These are phyloP conservation scores for Cepaea nemoralis DNA, from an alignment of 1,140 invertebrate genomes.

Conservation along the genomic window DNA sequence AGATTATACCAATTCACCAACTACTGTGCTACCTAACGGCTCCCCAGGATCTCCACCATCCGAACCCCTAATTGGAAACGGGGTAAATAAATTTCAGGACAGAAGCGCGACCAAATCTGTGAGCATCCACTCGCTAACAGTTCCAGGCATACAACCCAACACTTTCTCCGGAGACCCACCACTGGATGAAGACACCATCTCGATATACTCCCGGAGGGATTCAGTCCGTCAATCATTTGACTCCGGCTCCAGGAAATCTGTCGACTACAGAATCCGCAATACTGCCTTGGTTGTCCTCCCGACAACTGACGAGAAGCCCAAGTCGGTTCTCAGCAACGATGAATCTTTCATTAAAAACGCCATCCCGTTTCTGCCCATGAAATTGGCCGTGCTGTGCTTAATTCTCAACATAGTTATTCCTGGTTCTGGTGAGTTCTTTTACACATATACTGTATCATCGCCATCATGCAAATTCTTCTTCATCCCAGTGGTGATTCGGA, in stretches of 20 bases:
- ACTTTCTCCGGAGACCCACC: not conserved
- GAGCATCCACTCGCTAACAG: slow-evolving; percentile 42
- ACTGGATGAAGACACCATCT: slow-evolving; percentile 41
- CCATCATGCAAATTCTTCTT: no score
- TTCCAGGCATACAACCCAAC: slow-evolving; percentile 5
- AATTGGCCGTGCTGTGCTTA: slow-evolving; percentile 87
- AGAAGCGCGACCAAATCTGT: slow-evolving; percentile 37
- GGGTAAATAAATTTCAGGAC: not conserved
- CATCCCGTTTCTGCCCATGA: slow-evolving; percentile 88
- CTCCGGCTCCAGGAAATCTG: slow-evolving; percentile 46
- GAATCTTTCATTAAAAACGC: slow-evolving; percentile 87
- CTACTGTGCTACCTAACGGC: not conserved
- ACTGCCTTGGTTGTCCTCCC: slow-evolving; percentile 29
- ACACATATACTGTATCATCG: no score
- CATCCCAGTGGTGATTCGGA: no score
- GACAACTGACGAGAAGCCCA: slow-evolving; percentile 53
- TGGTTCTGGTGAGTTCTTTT: slow-evolving; percentile 80
- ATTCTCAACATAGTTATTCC: slow-evolving; percentile 88
- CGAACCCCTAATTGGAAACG: not conserved
- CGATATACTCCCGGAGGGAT: slow-evolving; percentile 44
- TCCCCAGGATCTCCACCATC: not conserved
- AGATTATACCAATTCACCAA: not conserved
- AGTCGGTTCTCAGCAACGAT: slow-evolving; percentile 67
- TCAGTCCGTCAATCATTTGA: slow-evolving; percentile 47
- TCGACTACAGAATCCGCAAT: slow-evolving; percentile 48